Evolutionary conservation across 2,888 invertebrate species (phyloP).

Genomic region (Leptodirus hochenwartii): DNA sequence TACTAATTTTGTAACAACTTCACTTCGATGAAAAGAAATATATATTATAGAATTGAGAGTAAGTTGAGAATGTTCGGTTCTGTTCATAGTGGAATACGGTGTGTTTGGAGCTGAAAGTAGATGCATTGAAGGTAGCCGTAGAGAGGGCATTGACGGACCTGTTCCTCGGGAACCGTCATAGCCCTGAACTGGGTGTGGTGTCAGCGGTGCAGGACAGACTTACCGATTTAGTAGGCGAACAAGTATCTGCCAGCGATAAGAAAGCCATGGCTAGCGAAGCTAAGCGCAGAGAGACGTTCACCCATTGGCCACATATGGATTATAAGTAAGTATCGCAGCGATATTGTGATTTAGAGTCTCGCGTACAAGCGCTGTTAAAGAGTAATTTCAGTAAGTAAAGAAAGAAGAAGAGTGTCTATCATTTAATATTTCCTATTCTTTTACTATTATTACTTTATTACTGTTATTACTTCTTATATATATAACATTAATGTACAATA

Average conservation of each 20-base stretch:
- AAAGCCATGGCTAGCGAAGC: conserved; percentile 82
- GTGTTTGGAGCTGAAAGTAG: conserved; percentile 62
- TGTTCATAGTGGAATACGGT: conserved; percentile 82
- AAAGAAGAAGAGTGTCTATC: too few species aligned
- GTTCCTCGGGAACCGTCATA: conserved; percentile 62
- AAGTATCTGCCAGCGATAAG: conserved; percentile 31
- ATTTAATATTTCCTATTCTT: too few species aligned
- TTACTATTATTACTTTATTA: too few species aligned
- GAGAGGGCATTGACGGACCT: conserved; percentile 65
- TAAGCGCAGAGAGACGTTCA: conserved; percentile 76
- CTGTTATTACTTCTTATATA: too few species aligned
- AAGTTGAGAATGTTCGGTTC: too few species aligned
- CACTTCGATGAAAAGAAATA: too few species aligned
- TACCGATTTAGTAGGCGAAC: conserved; percentile 46
- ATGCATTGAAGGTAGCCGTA: conserved; percentile 61
- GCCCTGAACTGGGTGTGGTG: conserved; percentile 74
- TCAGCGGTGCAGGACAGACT: conserved; percentile 78
- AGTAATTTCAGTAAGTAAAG: too few species aligned
- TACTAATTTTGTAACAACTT: too few species aligned
- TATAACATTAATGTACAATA: too few species aligned
- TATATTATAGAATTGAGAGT: too few species aligned
- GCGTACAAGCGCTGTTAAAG: too few species aligned
- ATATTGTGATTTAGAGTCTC: too few species aligned
- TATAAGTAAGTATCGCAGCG: conserved; percentile 53
- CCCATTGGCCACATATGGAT: conserved; percentile 92